phyloP scores from a whole-genome alignment of 2,113 vertebrate genomes.

The Lepus timidus region DNA sequence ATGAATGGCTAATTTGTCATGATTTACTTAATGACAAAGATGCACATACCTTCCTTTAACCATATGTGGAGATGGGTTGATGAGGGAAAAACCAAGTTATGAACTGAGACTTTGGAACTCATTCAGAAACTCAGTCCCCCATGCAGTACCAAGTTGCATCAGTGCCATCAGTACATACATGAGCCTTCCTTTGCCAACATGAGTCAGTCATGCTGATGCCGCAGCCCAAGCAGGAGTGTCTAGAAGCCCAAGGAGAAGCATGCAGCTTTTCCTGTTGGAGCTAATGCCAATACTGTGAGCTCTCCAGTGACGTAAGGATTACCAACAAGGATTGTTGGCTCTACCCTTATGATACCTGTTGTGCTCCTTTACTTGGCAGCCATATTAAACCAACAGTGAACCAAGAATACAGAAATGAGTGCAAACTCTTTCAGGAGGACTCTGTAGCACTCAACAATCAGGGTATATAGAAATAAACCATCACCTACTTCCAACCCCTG shows the following conservation, averaged over 20 bases:
- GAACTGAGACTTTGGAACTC: slow-evolving; percentile 51
- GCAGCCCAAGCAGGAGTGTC: not conserved
- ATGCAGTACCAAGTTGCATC: not conserved
- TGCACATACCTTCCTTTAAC: not conserved
- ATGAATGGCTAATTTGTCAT: slow-evolving; percentile 29
- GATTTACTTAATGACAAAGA: slow-evolving; percentile 49
- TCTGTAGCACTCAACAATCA: not conserved
- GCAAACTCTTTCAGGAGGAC: not conserved
- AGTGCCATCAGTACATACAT: not conserved
- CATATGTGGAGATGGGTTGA: not conserved
- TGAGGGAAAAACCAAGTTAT: slow-evolving; percentile 44
- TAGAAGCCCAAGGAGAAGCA: slow-evolving; percentile 3
- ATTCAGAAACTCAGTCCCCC: not conserved
- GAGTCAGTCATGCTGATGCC: not conserved
- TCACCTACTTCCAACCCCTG: not conserved
- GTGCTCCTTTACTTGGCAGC: not conserved
- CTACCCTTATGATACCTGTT: not conserved
- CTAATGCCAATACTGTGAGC: not conserved
- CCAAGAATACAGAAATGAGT: not conserved
- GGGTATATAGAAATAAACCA: not conserved
- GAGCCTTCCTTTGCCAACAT: slow-evolving; percentile 11
- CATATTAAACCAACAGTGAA: not conserved
- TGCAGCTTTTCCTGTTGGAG: slow-evolving; percentile 65
- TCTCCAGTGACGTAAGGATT: not conserved
- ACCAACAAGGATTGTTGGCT: not conserved